These are phyloP conservation scores for Spodoptera exigua DNA, from an alignment of 2,888 invertebrate genomes.

Conservation along the genomic window DNA sequence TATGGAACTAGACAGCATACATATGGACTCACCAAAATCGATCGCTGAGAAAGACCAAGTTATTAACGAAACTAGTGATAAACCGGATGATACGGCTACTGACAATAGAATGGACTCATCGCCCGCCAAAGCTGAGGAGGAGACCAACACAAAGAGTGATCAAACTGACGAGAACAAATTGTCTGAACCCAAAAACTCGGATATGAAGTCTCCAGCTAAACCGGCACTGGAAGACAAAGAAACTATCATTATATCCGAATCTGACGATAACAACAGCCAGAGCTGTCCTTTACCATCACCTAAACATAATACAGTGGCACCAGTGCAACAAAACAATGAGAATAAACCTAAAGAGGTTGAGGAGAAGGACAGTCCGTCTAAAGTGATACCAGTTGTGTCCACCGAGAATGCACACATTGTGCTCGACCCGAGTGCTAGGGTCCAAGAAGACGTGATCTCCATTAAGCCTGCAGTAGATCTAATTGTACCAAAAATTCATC, in stretches of 20 bases:
- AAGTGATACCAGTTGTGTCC: slow-evolving; percentile 82
- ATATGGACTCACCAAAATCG: slow-evolving; percentile 85
- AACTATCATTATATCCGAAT: slow-evolving; percentile 85
- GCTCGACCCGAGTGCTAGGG: slow-evolving; percentile 74
- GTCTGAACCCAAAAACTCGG: slow-evolving; percentile 72
- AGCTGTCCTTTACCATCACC: slow-evolving; percentile 86
- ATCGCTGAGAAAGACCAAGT: slow-evolving; percentile 80
- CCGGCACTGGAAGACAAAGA: slow-evolving; percentile 80
- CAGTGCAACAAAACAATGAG: slow-evolving; percentile 71
- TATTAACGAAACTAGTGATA: slow-evolving; percentile 75
- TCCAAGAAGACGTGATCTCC: slow-evolving; percentile 72
- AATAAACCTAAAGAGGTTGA: slow-evolving; percentile 78
- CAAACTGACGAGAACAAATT: slow-evolving; percentile 64
- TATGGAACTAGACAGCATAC: slow-evolving; percentile 86
- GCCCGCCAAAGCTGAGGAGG: slow-evolving; percentile 60
- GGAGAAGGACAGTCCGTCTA: slow-evolving; percentile 81
- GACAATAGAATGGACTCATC: slow-evolving; percentile 59
- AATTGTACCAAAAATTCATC: slow-evolving; percentile 76
- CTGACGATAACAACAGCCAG: slow-evolving; percentile 86
- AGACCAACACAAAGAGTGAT: slow-evolving; percentile 55
- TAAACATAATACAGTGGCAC: slow-evolving; percentile 73
- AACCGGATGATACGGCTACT: slow-evolving; percentile 64
- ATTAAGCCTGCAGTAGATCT: slow-evolving; percentile 73
- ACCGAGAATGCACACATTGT: slow-evolving; percentile 84
- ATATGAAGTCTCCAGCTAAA: slow-evolving; percentile 74